Evolutionary conservation across 2,113 vertebrate genomes (phyloP).

Genomic region (Oryzias celebensis): DNA sequence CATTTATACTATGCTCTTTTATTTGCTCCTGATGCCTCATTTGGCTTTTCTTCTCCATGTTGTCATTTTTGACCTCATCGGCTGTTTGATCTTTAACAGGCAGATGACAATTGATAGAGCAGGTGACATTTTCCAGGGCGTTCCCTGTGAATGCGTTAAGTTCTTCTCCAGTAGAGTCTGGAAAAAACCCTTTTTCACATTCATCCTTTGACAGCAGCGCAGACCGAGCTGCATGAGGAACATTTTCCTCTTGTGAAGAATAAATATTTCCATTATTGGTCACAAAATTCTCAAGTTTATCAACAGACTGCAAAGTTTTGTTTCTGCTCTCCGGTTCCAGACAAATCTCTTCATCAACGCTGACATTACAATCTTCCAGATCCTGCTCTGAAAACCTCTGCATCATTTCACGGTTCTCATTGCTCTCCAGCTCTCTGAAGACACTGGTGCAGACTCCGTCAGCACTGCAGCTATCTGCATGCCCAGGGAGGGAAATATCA

Average conservation of each 20-base stretch:
- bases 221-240: constrained; percentile 8
- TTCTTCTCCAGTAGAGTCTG: constrained; percentile 21
- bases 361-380: constrained; percentile 2
- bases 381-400: constrained; percentile 16
- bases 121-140: constrained; percentile 34
- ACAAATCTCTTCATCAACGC: constrained; percentile 4
- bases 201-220: constrained; percentile 15
- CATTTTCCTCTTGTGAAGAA: constrained; percentile 16
- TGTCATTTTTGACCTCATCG: constrained; percentile 26
- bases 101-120: constrained; percentile 20
- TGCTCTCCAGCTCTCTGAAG: constrained; percentile 30
- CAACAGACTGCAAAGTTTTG: neutral
- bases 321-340: constrained; percentile 15
- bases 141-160: constrained; percentile 42
- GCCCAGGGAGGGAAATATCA: constrained; percentile 53
- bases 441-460: constrained; percentile 28
- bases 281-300: constrained; percentile 1
- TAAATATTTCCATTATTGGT: constrained; percentile 9
- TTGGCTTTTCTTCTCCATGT: constrained; percentile 21
- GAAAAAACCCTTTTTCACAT: constrained; percentile 21
- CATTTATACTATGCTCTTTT: constrained; percentile 18
- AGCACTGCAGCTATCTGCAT: constrained; percentile 20
- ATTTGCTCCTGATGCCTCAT: constrained; percentile 6
- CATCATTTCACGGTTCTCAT: constrained; percentile 29
- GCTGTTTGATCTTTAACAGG: neutral